These are phyloP conservation scores for Chrysolina americana DNA, from an alignment of 2,888 invertebrate species.

Conservation along the genomic window DNA sequence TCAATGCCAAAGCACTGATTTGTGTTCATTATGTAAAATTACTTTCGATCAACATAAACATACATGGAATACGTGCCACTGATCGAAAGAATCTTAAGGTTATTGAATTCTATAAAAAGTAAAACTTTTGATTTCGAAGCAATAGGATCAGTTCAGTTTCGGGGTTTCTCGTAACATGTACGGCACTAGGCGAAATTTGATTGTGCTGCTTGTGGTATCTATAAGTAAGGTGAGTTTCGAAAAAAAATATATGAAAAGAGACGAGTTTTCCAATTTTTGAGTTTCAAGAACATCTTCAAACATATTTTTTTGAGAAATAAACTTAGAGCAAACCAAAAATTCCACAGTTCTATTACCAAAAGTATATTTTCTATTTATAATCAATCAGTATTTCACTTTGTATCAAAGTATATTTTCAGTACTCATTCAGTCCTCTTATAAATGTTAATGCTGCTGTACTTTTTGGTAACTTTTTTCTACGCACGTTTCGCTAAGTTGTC, in stretches of 20 bases:
- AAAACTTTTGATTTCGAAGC: not conserved
- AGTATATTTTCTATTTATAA: no score
- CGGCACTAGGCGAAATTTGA: not conserved
- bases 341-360: no score
- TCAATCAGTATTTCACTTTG: no score
- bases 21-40: slow-evolving; percentile 19
- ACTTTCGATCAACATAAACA: not conserved
- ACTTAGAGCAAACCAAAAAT: no score
- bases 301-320: no score
- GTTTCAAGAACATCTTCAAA: no score
- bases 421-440: no score
- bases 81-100: slow-evolving; percentile 15
- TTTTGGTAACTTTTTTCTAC: no score
- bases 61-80: slow-evolving; percentile 12
- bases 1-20: not conserved
- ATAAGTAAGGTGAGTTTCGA: slow-evolving; percentile 39
- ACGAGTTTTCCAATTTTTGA: no score
- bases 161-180: slow-evolving; percentile 24
- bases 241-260: not conserved
- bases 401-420: no score
- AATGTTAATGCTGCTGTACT: no score
- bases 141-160: not conserved
- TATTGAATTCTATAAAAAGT: slow-evolving; percentile 32
- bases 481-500: no score
- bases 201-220: slow-evolving; percentile 34